phyloP scores from a whole-genome alignment of 2,888 invertebrate species.

The Xiphydria camelus region DNA sequence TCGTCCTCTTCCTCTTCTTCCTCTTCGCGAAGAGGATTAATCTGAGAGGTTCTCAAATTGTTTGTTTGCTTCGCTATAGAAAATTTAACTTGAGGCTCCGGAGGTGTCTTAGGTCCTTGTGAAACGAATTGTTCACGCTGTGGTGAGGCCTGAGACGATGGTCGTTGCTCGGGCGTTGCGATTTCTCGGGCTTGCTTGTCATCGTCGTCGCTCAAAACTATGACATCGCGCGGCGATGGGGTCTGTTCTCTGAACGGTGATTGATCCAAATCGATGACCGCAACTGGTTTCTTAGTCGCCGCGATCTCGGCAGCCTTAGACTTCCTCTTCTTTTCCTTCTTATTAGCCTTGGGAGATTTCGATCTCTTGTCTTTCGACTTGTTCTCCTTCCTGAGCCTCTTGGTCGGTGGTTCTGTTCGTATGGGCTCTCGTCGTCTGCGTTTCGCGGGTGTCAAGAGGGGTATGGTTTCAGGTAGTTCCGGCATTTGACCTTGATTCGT shows the following conservation, averaged over 20 bases:
- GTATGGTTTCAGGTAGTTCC: slow-evolving; percentile 45
- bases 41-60: slow-evolving; percentile 47
- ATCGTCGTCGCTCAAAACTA: slow-evolving; percentile 83
- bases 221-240: slow-evolving; percentile 79
- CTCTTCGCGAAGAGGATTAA: slow-evolving; percentile 67
- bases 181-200: slow-evolving; percentile 49
- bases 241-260: slow-evolving; percentile 84
- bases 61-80: slow-evolving; percentile 57
- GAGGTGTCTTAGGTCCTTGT: slow-evolving; percentile 74
- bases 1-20: slow-evolving; percentile 60
- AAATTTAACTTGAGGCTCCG: slow-evolving; percentile 73
- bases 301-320: slow-evolving; percentile 57
- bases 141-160: slow-evolving; percentile 40
- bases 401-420: slow-evolving; percentile 44
- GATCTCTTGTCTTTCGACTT: slow-evolving; percentile 51
- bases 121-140: slow-evolving; percentile 48
- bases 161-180: slow-evolving; percentile 38
- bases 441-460: slow-evolving; percentile 51
- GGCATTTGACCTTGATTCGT: slow-evolving; percentile 38
- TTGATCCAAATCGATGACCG: slow-evolving; percentile 82
- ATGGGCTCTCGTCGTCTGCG: slow-evolving; percentile 56
- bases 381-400: slow-evolving; percentile 55
- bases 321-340: slow-evolving; percentile 55
- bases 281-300: slow-evolving; percentile 73
- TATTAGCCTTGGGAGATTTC: slow-evolving; percentile 45